Base-by-base conservation (phyloP, 2,797 vertebrate genomes). In the Corythornis leucogaster region DNA sequence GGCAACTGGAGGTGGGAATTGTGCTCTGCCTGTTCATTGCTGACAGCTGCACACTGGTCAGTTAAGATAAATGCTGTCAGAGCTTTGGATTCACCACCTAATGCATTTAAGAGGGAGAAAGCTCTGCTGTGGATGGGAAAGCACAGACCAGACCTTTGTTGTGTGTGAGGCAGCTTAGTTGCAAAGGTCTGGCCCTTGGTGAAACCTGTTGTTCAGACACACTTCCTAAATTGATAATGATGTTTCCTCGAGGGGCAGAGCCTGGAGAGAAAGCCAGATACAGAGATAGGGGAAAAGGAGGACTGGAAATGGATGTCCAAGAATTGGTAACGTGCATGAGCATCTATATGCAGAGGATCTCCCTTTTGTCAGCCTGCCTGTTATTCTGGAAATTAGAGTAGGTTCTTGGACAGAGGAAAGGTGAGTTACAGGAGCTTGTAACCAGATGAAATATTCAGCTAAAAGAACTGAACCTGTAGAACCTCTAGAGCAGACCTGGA, bases 21-120 rank as follows among this genome's bases (percentile, higher is more conserved):
- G 57, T 79, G 86, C 86, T 89, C 68, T 87, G 93, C 86, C 92
- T 89, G 94, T 93, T 90, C 35, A 2, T 94, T 81, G 25, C 93
- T 42, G 85, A 61, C 94, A 94, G 94, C 94, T 96, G 95, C 86
- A 63, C 15, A 0, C 71, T 85, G 90, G 88, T 59, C 92, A 82
- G 75, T 20, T 22, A 4, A 30, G 64, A 63, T 48, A 12, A 87
- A 82, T 22, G 48, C 64, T 92, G 90, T 80, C 88, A 86, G 83
- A 76, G 83, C 55, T 81, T 79, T 59, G 69, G 90, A 88, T 77
- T 88, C 85, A 42, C 80, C 30, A 18, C 8, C 76, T 89, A 31
- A 58, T 84, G 83, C 3, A 0, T 53, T 69, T 53, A 26, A 26
- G 3, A 28, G 74, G 40, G 15, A 78, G 79, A 61, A 87, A 79